Conservation (phyloP, 2,113 vertebrate species). For the Pachycephala philippinensis region DNA sequence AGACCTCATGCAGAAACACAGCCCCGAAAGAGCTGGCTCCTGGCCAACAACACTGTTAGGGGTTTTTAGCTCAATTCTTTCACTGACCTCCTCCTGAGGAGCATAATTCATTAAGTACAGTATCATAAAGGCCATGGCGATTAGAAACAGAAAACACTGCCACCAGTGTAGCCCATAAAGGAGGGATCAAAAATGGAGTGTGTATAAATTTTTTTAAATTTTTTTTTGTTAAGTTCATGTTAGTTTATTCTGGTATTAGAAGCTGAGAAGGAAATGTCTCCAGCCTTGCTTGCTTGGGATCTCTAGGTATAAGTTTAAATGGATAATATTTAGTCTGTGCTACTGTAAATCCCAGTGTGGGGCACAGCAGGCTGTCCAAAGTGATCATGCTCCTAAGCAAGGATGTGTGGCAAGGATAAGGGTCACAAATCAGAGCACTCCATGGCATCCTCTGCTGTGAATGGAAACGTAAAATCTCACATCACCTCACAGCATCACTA, state of each 20-base stretch:
- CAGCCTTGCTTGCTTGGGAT: not conserved
- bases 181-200: not conserved
- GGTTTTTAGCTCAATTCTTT: slow-evolving; percentile 68
- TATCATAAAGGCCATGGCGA: slow-evolving; percentile 57
- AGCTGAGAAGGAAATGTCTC: not conserved
- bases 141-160: slow-evolving; percentile 64
- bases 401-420: not conserved
- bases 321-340: slow-evolving; percentile 51
- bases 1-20: slow-evolving; percentile 72
- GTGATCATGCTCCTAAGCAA: not conserved
- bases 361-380: slow-evolving; percentile 20
- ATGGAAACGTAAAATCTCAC: not conserved
- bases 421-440: not conserved
- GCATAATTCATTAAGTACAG: slow-evolving; percentile 68
- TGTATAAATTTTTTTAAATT: not conserved
- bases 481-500: not conserved
- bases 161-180: slow-evolving; percentile 43
- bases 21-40: slow-evolving; percentile 50
- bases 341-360: slow-evolving; percentile 55
- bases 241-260: not conserved
- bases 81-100: slow-evolving; percentile 66
- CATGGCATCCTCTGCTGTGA: not conserved
- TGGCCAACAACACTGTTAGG: slow-evolving; percentile 60
- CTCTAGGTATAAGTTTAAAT: not conserved
- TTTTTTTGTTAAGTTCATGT: not conserved